phyloP scores from a whole-genome alignment of 2,113 vertebrate genomes.

The Stigmatopora argus region DNA sequence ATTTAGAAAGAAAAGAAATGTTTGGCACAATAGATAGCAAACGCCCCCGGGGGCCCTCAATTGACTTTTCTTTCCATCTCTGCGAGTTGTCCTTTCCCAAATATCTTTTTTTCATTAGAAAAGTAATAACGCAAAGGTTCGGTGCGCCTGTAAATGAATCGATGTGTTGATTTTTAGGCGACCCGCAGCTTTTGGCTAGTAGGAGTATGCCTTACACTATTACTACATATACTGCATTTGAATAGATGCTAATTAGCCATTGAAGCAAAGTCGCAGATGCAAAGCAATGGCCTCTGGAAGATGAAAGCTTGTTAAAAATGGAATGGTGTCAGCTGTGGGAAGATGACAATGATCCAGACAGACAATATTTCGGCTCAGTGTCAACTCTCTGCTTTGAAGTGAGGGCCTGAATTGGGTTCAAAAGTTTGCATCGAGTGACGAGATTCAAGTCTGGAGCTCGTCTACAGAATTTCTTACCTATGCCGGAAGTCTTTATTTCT shows the following conservation, averaged over 20 bases:
- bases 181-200: not conserved
- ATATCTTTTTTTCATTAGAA: slow-evolving; percentile 7
- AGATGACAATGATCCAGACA: slow-evolving; percentile 4
- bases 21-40: slow-evolving; percentile 10
- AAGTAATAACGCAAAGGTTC: not conserved
- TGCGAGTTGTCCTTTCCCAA: not conserved
- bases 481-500: slow-evolving; percentile 99
- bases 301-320: not conserved
- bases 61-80: not conserved
- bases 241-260: not conserved
- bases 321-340: not conserved
- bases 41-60: not conserved
- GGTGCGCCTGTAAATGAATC: not conserved
- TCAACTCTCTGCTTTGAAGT: slow-evolving; percentile 8
- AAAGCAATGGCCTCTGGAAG: not conserved
- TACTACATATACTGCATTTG: not conserved
- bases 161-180: not conserved
- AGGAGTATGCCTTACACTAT: not conserved
- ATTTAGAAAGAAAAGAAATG: not conserved
- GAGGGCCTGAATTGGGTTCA: slow-evolving; percentile 5
- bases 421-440: slow-evolving; percentile 1
- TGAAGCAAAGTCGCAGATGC: not conserved
- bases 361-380: slow-evolving; percentile 1
- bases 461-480: slow-evolving; percentile 81
- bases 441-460: not conserved